These are phyloP conservation scores for Erithacus rubecula DNA, from an alignment of 2,797 vertebrate genomes.

Conservation along the genomic window DNA sequence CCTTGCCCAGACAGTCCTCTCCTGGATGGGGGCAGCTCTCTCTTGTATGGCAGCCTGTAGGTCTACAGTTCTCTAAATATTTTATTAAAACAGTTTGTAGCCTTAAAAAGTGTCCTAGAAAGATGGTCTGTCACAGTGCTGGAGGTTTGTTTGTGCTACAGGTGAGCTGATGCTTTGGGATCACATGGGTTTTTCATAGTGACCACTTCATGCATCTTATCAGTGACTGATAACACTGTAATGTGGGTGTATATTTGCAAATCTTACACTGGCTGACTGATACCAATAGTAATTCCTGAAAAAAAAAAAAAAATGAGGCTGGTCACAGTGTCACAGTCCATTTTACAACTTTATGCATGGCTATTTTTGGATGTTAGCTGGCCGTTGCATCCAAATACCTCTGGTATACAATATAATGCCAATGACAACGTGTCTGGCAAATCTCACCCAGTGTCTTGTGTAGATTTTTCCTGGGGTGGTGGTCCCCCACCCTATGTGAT, in stretches of 20 bases:
- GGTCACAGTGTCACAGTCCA: not conserved
- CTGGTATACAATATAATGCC: not conserved
- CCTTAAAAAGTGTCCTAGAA: not conserved
- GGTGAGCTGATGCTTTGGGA: not conserved
- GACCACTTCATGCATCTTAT: not conserved
- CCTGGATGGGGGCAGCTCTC: fast-evolving
- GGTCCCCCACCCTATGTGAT: fast-evolving
- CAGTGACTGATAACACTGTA: not conserved
- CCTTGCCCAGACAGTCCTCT: not conserved
- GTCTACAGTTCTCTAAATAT: not conserved
- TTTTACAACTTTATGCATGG: not conserved
- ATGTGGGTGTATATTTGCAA: not conserved
- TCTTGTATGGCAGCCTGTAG: not conserved
- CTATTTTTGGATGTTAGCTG: not conserved
- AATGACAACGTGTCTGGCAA: not conserved
- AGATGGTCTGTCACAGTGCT: not conserved
- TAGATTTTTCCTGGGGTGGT: not conserved
- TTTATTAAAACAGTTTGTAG: not conserved
- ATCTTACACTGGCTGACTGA: not conserved
- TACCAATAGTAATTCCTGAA: not conserved
- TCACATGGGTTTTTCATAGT: not conserved
- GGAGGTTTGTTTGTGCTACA: not conserved
- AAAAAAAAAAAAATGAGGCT: not conserved
- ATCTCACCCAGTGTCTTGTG: not conserved
- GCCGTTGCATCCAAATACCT: not conserved